Percentiles rank a stretch among this genome's conserved stretches.
phyloP scores from a whole-genome alignment of 1,140 invertebrate genomes.

The Calephelis nemesis region DNA sequence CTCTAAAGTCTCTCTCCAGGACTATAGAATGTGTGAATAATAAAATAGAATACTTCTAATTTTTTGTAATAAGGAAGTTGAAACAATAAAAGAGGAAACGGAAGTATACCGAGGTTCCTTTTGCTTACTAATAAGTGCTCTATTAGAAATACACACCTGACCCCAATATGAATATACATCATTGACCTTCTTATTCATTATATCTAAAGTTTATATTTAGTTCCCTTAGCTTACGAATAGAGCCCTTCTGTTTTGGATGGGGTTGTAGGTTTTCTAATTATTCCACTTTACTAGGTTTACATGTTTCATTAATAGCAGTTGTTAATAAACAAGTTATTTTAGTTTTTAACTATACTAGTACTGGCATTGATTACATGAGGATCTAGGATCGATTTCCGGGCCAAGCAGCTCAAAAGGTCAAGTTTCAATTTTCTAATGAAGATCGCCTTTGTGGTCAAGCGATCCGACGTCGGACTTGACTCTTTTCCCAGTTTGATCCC shows the following conservation, averaged over 20 bases:
- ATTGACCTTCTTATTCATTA: conserved; percentile 19
- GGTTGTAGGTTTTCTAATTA: background rate
- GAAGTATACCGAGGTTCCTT: conserved; percentile 44
- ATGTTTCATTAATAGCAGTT: too few species aligned
- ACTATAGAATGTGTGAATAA: conserved; percentile 23
- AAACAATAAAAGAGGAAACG: conserved; percentile 58
- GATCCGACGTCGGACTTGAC: too few species aligned
- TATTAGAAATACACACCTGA: conserved; percentile 31
- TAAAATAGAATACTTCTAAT: conserved; percentile 28
- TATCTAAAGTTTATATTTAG: background rate
- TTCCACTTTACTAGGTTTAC: too few species aligned
- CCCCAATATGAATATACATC: conserved; percentile 32
- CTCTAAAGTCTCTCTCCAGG: background rate
- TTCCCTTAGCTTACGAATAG: background rate
- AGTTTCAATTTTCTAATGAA: too few species aligned
- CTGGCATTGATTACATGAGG: too few species aligned
- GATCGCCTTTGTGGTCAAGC: too few species aligned
- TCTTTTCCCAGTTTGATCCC: too few species aligned
- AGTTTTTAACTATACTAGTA: too few species aligned
- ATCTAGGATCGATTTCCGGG: too few species aligned
- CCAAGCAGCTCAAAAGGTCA: too few species aligned
- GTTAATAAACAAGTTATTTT: too few species aligned
- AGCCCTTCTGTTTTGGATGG: background rate
- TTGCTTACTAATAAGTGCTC: conserved; percentile 31
- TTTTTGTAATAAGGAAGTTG: conserved; percentile 44